Percentiles rank a stretch among this genome's conserved stretches.
Evolutionary conservation across 2,888 invertebrate genomes (phyloP).

Genomic region (Hydropsyche betteni): DNA sequence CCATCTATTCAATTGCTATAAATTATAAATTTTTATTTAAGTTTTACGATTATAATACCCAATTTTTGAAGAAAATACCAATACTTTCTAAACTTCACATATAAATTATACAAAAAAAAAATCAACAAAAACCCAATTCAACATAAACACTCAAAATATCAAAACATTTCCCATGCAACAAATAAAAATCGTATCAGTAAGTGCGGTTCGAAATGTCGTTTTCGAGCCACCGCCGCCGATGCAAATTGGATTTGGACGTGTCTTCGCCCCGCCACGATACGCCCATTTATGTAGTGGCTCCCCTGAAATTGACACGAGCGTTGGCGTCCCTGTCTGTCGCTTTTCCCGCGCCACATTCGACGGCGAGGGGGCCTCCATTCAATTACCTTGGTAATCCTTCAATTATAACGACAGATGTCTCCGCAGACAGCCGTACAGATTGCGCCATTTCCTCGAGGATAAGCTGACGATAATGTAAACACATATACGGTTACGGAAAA

Average conservation of each 20-base stretch:
- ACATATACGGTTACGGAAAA: not conserved
- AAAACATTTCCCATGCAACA: too few relatives aligned
- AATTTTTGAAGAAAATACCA: too few relatives aligned
- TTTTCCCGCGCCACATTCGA: conserved; percentile 53
- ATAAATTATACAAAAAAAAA: too few relatives aligned
- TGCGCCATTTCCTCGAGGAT: conserved; percentile 37
- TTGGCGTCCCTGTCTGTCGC: conserved; percentile 55
- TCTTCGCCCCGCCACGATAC: conserved; percentile 43
- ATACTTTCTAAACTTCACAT: too few relatives aligned
- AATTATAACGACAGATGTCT: conserved; percentile 72
- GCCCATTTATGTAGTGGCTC: conserved; percentile 48
- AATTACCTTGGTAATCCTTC: conserved; percentile 76
- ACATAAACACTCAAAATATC: not conserved
- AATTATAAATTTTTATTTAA: too few relatives aligned
- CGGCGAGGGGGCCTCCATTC: conserved; percentile 62
- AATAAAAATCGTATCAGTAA: too few relatives aligned
- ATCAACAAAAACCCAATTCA: not conserved
- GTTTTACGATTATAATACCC: too few relatives aligned
- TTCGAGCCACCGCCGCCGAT: conserved; percentile 32
- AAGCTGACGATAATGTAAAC: conserved; percentile 38
- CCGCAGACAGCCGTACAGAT: conserved; percentile 51
- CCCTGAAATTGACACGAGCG: conserved; percentile 41
- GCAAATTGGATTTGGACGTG: conserved; percentile 44
- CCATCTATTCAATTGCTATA: too few relatives aligned
- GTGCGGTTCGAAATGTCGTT: conserved; percentile 9